Evolutionary conservation across 2,888 invertebrate genomes (phyloP).

Genomic region (Sinelater perroti): DNA sequence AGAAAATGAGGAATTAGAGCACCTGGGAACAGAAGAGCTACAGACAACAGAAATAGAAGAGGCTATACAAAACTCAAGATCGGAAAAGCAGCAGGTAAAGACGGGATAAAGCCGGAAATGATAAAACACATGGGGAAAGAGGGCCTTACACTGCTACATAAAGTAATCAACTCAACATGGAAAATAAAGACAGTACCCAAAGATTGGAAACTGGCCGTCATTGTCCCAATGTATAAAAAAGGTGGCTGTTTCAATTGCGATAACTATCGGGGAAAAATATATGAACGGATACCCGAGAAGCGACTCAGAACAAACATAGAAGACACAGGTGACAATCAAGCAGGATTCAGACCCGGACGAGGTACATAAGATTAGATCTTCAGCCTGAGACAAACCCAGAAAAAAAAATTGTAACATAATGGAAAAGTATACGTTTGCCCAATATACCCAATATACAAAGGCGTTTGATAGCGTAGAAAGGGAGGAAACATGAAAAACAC

Average conservation of each 20-base stretch:
- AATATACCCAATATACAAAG: background rate
- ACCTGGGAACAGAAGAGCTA: background rate
- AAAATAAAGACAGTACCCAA: conserved; percentile 2
- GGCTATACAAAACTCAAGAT: conserved; percentile 1
- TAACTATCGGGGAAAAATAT: background rate
- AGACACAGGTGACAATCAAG: background rate
- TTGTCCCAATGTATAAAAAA: background rate
- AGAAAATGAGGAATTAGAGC: background rate
- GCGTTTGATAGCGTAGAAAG: background rate
- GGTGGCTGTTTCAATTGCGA: background rate
- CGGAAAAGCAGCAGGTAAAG: background rate
- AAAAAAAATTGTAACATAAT: background rate
- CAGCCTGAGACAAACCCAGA: background rate
- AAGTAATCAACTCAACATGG: background rate
- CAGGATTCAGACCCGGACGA: background rate
- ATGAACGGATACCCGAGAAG: background rate
- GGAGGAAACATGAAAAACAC: background rate
- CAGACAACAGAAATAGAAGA: background rate
- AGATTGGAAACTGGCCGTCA: background rate
- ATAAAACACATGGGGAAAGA: conserved; percentile 1
- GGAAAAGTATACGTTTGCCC: background rate
- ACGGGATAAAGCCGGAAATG: background rate
- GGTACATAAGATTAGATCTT: background rate
- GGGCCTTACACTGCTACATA: background rate
- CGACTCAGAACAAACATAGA: conserved; percentile 1